Evolutionary conservation across 1,140 invertebrate species (phyloP), one percentile per base, ranked within the genome.

Genomic region (Tetranychus urticae): DNA sequence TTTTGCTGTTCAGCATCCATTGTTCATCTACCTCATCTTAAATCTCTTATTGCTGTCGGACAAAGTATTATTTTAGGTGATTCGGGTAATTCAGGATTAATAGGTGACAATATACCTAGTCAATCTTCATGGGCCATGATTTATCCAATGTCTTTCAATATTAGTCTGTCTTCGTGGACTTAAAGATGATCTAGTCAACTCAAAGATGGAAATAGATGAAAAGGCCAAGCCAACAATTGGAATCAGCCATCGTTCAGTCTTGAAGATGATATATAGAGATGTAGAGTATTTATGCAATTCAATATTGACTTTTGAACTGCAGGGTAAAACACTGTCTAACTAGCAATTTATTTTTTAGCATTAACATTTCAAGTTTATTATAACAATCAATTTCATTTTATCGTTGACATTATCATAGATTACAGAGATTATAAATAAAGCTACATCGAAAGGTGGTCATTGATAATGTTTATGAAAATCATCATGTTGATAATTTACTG

Each of bases 1-100:
- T 0, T 80, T 97, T 23, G 23, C 23, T 66, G 79, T 82, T 48
- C 82, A 83, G 62, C 91, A 88, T 75, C 87, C 90, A 89, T 98
- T 55, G 88, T 93, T 64, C 90, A 97, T 71, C 84, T 93, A 76
- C 88, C 91, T 67, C 88, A 94, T 71, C 79, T 97, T 35, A 97
- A 97, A 82, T 81, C 82, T 31, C 73, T 91, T 50, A 85, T 92
- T 42, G 70, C 65, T 65, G 68, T 71, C 31, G 69, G 73, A 56
- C 69, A 75, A 63, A 71, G 68, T 60, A 73, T 77, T 45, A 68
- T 75, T 58, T 80, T 90, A 42, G 85, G 85, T 36, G 74, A 75
- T 35, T 33, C 37, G 7, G 35, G 55, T 56, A 46, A 46, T 33
- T 34, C 39, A 2, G 13, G 13, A 23, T 4, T 58, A 7, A 36